phyloP scores from a whole-genome alignment of 1,140 invertebrate genomes.

The Carposina sasakii region DNA sequence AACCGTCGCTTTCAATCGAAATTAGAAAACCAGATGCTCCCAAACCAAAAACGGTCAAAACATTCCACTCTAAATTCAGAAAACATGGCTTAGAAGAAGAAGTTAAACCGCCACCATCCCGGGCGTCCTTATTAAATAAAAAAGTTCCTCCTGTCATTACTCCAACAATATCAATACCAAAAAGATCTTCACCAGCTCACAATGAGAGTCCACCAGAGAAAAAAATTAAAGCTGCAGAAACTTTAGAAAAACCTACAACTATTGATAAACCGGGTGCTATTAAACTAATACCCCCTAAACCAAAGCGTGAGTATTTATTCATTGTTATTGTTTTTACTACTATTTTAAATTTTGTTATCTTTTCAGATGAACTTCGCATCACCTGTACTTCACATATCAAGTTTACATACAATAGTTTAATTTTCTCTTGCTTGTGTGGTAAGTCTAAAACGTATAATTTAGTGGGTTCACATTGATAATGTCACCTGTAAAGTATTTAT shows the following conservation, averaged over 20 bases:
- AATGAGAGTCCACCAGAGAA: constrained; percentile 79
- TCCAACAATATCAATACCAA: constrained; percentile 67
- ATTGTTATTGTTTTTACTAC: constrained; percentile 26
- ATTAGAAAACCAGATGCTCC: constrained; percentile 79
- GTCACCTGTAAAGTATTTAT: constrained; percentile 54
- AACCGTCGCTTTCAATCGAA: constrained; percentile 86
- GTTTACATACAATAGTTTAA: constrained; percentile 36
- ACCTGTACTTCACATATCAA: constrained; percentile 27
- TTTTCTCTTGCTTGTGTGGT: constrained; percentile 45
- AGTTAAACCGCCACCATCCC: constrained; percentile 83
- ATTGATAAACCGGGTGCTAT: constrained; percentile 84
- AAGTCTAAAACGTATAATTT: constrained; percentile 69
- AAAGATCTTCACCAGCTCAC: constrained; percentile 77
- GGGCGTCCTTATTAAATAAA: constrained; percentile 75
- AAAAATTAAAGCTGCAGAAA: constrained; percentile 77
- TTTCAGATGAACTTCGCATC: constrained; percentile 54
- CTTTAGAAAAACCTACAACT: constrained; percentile 77
- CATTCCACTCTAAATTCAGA: constrained; percentile 89
- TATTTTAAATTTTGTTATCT: constrained; percentile 54
- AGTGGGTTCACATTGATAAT: constrained; percentile 49
- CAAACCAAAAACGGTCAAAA: constrained; percentile 89
- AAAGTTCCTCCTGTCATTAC: constrained; percentile 70
- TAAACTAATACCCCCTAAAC: constrained; percentile 89
- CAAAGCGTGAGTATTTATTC: constrained; percentile 85
- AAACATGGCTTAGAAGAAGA: constrained; percentile 89